Evolutionary conservation across 1,140 invertebrate species (phyloP).

Genomic region (Nasonia longicornis): DNA sequence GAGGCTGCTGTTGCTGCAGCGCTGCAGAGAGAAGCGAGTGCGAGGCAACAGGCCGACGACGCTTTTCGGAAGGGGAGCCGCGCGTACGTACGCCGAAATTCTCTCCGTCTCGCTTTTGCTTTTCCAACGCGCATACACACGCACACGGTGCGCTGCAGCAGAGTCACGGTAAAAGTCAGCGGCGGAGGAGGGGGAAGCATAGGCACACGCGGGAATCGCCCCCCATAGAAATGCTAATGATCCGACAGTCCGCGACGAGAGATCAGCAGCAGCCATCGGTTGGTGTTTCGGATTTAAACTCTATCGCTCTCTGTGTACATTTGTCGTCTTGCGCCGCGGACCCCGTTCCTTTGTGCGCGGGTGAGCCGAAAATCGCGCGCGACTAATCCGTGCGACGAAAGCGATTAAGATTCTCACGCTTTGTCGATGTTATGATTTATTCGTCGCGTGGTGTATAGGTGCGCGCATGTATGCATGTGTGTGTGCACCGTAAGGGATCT

Average conservation of each 20-base stretch:
- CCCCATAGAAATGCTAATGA: slow-evolving; percentile 63
- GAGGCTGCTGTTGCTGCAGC: not conserved
- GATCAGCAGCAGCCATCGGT: slow-evolving; percentile 1
- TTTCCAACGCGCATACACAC: slow-evolving; percentile 23
- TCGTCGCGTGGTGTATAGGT: slow-evolving; percentile 24
- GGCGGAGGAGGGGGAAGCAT: not conserved
- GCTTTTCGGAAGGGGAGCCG: slow-evolving; percentile 27
- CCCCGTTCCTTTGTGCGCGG: slow-evolving; percentile 14
- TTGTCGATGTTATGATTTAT: slow-evolving; percentile 50
- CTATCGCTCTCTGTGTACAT: slow-evolving; percentile 32
- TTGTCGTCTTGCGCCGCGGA: slow-evolving; percentile 32
- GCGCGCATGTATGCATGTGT: not conserved
- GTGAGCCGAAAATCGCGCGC: slow-evolving; percentile 43
- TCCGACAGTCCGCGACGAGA: slow-evolving; percentile 39
- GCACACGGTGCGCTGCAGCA: not conserved
- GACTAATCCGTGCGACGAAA: slow-evolving; percentile 60
- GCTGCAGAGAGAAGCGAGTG: not conserved
- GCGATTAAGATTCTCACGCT: slow-evolving; percentile 59
- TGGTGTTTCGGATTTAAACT: slow-evolving; percentile 59
- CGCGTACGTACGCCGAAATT: not conserved
- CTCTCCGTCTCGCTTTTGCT: not conserved
- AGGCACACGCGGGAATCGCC: slow-evolving; percentile 38
- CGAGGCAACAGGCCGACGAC: slow-evolving; percentile 16
- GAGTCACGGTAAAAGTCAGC: not conserved
- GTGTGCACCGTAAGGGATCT: not conserved